These are phyloP conservation scores for Acanthosepion lycidas DNA, from an alignment of 2,888 invertebrate species.

Conservation along the genomic window DNA sequence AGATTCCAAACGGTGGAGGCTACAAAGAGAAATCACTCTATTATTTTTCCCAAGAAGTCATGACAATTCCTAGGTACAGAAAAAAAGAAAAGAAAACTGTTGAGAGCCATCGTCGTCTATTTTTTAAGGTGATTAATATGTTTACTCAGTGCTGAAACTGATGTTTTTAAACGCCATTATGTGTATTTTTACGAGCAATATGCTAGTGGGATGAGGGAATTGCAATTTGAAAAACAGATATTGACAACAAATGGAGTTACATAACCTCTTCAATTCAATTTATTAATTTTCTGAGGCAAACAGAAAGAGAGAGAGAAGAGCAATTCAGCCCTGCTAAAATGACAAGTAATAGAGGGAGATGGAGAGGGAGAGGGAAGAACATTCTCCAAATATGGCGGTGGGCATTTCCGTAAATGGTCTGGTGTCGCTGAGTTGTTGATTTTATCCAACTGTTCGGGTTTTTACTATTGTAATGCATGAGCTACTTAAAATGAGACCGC, in stretches of 20 bases:
- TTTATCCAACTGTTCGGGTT: neutral
- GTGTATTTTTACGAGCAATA: too few relatives aligned
- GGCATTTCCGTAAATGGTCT: conserved; percentile 33
- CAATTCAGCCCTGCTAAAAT: too few relatives aligned
- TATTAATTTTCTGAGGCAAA: neutral
- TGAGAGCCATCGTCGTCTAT: too few relatives aligned
- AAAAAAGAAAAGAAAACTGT: too few relatives aligned
- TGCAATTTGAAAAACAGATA: neutral
- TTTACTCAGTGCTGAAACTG: too few relatives aligned
- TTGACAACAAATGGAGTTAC: neutral
- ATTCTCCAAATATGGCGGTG: neutral
- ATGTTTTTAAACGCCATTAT: too few relatives aligned
- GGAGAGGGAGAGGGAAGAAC: neutral
- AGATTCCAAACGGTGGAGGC: too few relatives aligned
- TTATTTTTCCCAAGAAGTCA: too few relatives aligned
- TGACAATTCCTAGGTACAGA: too few relatives aligned
- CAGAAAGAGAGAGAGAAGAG: neutral
- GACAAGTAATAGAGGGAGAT: neutral
- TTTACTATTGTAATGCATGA: neutral
- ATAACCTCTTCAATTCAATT: neutral
- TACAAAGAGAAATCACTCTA: too few relatives aligned
- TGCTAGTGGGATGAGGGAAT: too few relatives aligned
- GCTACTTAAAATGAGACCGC: neutral
- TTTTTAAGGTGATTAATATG: too few relatives aligned
- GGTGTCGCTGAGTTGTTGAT: neutral